phyloP scores from a whole-genome alignment of 2,888 invertebrate species.

The Drosophila acutilabella region DNA sequence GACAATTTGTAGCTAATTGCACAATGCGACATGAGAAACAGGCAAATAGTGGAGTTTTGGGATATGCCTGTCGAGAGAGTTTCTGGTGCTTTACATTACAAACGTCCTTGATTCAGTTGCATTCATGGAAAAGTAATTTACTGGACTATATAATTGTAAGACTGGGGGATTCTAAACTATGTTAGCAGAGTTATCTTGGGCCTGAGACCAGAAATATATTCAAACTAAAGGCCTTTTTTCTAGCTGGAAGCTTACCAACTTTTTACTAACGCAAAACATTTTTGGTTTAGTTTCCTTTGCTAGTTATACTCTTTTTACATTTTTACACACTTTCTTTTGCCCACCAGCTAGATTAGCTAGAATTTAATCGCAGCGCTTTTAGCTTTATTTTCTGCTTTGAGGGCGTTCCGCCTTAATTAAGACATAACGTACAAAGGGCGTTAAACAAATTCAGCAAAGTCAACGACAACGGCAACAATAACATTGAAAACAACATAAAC shows the following conservation, averaged over 20 bases:
- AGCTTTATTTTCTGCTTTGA: slow-evolving; percentile 23
- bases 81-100: slow-evolving; percentile 7
- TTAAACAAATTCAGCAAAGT: slow-evolving; percentile 15
- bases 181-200: too few relatives aligned
- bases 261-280: too few relatives aligned
- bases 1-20: slow-evolving; percentile 50
- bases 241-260: too few relatives aligned
- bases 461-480: slow-evolving; percentile 21
- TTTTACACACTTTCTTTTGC: neutral
- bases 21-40: neutral
- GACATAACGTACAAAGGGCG: slow-evolving; percentile 52
- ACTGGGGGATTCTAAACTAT: too few relatives aligned
- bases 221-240: too few relatives aligned
- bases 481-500: slow-evolving; percentile 47
- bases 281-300: neutral
- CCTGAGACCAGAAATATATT: too few relatives aligned
- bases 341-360: neutral
- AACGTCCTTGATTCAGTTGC: slow-evolving; percentile 1
- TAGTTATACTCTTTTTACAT: neutral
- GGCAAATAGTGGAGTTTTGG: neutral
- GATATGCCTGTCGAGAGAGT: slow-evolving; percentile 21
- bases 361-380: slow-evolving; percentile 7
- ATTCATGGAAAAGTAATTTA: too few relatives aligned
- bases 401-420: slow-evolving; percentile 57
- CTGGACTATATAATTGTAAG: too few relatives aligned